Percentiles rank a stretch among this genome's conserved stretches.
These are phyloP conservation scores for Struthio camelus DNA, from an alignment of 2,113 vertebrate genomes.

Conservation along the genomic window DNA sequence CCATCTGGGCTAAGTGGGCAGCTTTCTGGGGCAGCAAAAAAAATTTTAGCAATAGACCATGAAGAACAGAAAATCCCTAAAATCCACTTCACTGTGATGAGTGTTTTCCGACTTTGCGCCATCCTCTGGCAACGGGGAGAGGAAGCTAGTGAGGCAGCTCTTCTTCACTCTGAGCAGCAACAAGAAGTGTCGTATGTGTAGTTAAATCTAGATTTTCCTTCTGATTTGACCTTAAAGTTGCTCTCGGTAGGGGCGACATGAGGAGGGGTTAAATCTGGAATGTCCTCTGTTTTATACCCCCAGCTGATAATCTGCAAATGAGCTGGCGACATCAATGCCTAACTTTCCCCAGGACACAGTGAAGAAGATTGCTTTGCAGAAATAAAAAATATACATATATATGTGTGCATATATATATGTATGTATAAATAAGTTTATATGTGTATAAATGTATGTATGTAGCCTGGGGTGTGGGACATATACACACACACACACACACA, in stretches of 20 bases:
- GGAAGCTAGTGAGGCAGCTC: not conserved
- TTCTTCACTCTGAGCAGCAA: not conserved
- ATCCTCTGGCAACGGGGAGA: not conserved
- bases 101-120: not conserved
- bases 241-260: not conserved
- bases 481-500: not conserved
- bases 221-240: not conserved
- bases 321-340: not conserved
- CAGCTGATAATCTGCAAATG: not conserved
- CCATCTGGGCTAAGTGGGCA: not conserved
- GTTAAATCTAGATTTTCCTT: not conserved
- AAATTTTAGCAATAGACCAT: not conserved
- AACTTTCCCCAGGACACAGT: not conserved
- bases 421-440: not conserved
- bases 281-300: not conserved
- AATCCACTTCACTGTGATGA: not conserved
- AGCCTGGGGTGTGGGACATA: not conserved
- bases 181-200: not conserved
- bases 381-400: not conserved
- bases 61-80: not conserved
- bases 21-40: not conserved
- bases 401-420: not conserved
- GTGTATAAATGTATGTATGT: fast-evolving
- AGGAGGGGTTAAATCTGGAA: too few relatives aligned
- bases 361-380: not conserved